phyloP scores from a whole-genome alignment of 2,797 vertebrate genomes.

The Oryzias sinensis region DNA sequence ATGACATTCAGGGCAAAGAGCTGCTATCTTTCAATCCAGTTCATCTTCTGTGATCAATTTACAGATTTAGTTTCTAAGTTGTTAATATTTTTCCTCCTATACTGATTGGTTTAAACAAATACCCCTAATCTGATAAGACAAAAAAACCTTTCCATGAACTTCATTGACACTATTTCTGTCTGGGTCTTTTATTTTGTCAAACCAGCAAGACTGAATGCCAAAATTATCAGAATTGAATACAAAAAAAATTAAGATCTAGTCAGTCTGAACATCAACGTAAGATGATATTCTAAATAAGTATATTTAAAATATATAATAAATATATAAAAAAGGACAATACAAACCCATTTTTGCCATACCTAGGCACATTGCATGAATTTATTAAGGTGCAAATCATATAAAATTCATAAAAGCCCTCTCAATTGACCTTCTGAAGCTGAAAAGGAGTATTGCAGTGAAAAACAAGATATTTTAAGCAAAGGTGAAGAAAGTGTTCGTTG shows the following conservation, averaged over 20 bases:
- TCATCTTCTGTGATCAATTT: too few species aligned
- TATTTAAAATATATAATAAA: not conserved
- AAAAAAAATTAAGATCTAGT: not conserved
- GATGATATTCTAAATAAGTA: not conserved
- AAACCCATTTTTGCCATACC: conserved; percentile 26
- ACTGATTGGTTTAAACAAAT: too few species aligned
- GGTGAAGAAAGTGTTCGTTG: conserved; percentile 18
- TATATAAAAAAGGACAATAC: conserved; percentile 32
- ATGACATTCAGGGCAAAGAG: too few species aligned
- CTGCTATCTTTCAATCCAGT: too few species aligned
- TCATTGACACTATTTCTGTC: not conserved
- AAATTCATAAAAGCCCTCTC: conserved; percentile 51
- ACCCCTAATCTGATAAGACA: too few species aligned
- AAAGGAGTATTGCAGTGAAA: conserved; percentile 47
- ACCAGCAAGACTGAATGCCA: not conserved
- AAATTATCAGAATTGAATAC: not conserved
- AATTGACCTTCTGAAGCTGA: conserved; percentile 33
- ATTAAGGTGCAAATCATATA: conserved; percentile 77
- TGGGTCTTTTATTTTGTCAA: not conserved
- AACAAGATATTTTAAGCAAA: conserved; percentile 39
- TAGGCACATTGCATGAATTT: conserved; percentile 72
- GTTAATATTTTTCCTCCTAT: too few species aligned
- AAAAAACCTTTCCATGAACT: too few species aligned
- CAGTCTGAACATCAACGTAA: too few species aligned
- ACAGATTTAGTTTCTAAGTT: too few species aligned